phyloP scores from a whole-genome alignment of 2,113 vertebrate species.

The Xenopus borealis region DNA sequence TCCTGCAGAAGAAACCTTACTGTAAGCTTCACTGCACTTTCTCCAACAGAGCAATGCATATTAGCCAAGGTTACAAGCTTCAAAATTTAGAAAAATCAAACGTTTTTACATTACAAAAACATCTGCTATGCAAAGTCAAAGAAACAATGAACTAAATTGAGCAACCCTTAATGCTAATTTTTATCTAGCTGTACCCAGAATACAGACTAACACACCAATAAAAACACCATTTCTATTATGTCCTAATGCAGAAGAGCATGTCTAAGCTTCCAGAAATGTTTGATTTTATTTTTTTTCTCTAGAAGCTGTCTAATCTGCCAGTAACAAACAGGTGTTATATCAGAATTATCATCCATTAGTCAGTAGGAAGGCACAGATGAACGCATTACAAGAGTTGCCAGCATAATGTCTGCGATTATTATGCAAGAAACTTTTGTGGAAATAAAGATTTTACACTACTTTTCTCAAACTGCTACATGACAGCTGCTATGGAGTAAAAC shows the following conservation, averaged over 20 bases:
- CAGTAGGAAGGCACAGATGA: neutral
- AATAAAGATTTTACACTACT: constrained; percentile 4
- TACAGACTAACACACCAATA: constrained; percentile 1
- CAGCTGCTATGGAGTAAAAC: neutral
- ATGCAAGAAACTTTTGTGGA: constrained; percentile 1
- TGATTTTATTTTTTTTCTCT: constrained; percentile 9
- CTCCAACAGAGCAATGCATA: too few relatives aligned
- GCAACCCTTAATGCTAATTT: constrained; percentile 11
- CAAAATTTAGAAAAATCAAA: constrained; percentile 14
- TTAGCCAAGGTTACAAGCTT: neutral
- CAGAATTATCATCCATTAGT: neutral
- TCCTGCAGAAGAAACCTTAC: neutral
- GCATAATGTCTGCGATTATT: constrained; percentile 2
- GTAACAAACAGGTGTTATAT: constrained; percentile 2
- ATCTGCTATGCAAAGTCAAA: constrained; percentile 21
- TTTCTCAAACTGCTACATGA: neutral
- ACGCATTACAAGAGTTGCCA: neutral
- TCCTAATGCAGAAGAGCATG: constrained; percentile 21
- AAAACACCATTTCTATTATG: constrained; percentile 2
- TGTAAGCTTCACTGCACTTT: neutral
- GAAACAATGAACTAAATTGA: neutral
- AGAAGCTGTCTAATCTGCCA: neutral
- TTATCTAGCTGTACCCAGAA: neutral
- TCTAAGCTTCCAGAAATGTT: neutral
- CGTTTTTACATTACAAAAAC: neutral